Percentiles rank a stretch among this genome's conserved stretches.
Evolutionary conservation across 1,140 invertebrate genomes (phyloP).

Genomic region (Drosophila ambigua): DNA sequence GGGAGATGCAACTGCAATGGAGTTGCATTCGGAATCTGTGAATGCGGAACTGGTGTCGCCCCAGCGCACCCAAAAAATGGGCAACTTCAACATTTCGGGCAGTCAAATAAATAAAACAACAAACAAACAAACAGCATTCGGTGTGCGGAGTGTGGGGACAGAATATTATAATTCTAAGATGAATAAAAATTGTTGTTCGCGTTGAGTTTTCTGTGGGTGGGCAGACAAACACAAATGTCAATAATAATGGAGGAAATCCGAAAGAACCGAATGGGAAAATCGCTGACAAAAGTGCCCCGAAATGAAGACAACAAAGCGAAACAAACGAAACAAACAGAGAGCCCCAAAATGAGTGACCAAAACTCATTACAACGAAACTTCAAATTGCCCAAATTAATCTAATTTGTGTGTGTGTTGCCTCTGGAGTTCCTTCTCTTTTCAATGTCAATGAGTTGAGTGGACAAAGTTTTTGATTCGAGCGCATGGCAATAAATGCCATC

Average conservation of each 20-base stretch:
- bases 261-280: conserved; percentile 17
- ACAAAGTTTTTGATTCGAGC: conserved; percentile 42
- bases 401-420: conserved; percentile 62
- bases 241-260: background rate
- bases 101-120: conserved; percentile 61
- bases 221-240: conserved; percentile 4
- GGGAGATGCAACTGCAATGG: conserved; percentile 53
- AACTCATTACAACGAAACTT: conserved; percentile 80
- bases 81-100: conserved; percentile 67
- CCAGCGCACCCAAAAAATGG: conserved; percentile 56
- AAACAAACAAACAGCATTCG: conserved; percentile 34
- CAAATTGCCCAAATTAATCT: conserved; percentile 79
- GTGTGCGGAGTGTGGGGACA: background rate
- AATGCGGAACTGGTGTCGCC: conserved; percentile 70
- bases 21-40: conserved; percentile 41
- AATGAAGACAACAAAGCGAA: conserved; percentile 70
- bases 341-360: conserved; percentile 71
- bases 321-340: conserved; percentile 60
- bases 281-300: conserved; percentile 23
- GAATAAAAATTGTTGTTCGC: conserved; percentile 47
- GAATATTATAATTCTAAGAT: conserved; percentile 43
- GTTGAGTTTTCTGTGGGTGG: background rate
- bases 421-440: conserved; percentile 31
- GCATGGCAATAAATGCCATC: conserved; percentile 19
- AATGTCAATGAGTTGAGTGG: conserved; percentile 74